Base-by-base conservation (phyloP, 1,140 invertebrate genomes). In the Lordiphosa collinella region DNA sequence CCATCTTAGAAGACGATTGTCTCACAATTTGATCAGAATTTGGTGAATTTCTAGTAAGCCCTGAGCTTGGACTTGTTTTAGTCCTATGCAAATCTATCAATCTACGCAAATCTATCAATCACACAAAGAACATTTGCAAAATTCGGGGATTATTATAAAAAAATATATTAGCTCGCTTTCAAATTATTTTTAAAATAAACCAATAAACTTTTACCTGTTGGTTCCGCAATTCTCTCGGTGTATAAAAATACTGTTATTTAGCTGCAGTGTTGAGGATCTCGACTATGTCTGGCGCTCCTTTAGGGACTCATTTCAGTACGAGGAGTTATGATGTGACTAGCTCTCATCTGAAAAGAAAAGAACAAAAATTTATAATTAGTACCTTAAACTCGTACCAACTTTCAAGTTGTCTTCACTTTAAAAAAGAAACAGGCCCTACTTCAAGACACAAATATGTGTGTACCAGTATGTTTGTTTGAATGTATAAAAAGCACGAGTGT, bases 181-280 rank as follows among this genome's bases (percentile, higher is more conserved):
- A 18, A 18, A 18, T 18, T 0, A 18, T 3, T 18, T 18, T 18
- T 4, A 4, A 18, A 18, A 18, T 18, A 4, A 18, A 1, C 18
- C 3, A 18, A 6, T n/a, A n/a, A 9, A 44, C 57, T 25, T 4
- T 18, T 74, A 86, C 82, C 80, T 86, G 62, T 86, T 79, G 82
- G 82, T 76, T 86, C 82, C 65, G 82, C 82, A 86, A 86, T 80
- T 86, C 82, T 76, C 82, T 86, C 47, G 65, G 68, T 40, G 57
- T 80, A 80, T 55, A 65, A 69, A 68, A 59, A 59, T 64, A 51
- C 51, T 72, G 59, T 58, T 25, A 63, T 64, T 80, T 70, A 29
- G 43, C 52, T 52, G 51, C 37, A n/a, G 44, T 56, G 41, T 50
- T 36, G 53, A 40, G 25, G 18, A 25, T 52, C 9, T 37, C 25